These are phyloP conservation scores for Telenomus remus DNA, from an alignment of 1,140 invertebrate genomes.

Conservation along the genomic window DNA sequence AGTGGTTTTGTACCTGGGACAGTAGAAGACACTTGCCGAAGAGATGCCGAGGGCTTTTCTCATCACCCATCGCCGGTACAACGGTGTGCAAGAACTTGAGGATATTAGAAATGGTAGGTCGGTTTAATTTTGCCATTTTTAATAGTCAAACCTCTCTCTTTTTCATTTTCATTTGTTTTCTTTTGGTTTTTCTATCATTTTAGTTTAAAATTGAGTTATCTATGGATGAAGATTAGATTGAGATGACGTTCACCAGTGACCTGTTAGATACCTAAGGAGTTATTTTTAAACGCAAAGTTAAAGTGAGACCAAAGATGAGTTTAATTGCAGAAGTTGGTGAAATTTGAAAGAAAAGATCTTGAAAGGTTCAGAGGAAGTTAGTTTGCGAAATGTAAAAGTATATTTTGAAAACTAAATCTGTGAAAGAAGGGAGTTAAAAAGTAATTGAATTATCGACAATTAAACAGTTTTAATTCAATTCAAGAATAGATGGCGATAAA, in stretches of 20 bases:
- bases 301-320: too few relatives aligned
- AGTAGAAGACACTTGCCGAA: neutral
- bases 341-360: too few relatives aligned
- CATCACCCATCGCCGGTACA: conserved; percentile 77
- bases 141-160: neutral
- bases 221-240: too few relatives aligned
- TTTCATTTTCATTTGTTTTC: neutral
- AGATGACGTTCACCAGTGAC: neutral
- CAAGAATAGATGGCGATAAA: conserved; percentile 66
- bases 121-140: conserved; percentile 8
- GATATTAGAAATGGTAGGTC: conserved; percentile 68
- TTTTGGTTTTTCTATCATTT: conserved; percentile 4
- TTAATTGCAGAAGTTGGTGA: too few relatives aligned
- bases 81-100: conserved; percentile 70
- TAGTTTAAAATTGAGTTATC: too few relatives aligned
- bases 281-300: too few relatives aligned
- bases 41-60: conserved; percentile 78
- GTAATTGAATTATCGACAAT: neutral
- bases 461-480: conserved; percentile 15
- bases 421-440: too few relatives aligned
- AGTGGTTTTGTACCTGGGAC: neutral
- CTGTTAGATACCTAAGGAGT: neutral
- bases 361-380: too few relatives aligned
- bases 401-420: too few relatives aligned
- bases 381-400: neutral